Conservation (phyloP, 2,797 vertebrate species). For the Centropyge bicolor region DNA sequence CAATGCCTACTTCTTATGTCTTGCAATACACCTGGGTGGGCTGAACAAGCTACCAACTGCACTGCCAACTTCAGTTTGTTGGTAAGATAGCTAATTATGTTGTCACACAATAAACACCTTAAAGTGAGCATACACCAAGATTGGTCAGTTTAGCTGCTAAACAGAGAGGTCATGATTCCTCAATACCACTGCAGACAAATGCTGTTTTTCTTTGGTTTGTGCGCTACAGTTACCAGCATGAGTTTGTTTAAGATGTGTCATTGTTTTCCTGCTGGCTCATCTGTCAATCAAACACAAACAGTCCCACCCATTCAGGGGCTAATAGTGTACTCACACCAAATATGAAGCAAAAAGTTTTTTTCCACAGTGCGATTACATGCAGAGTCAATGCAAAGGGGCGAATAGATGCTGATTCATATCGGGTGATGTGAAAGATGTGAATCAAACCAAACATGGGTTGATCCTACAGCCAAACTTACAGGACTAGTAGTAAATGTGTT, state of each 20-base stretch:
- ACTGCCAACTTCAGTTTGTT: background rate
- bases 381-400: too few species aligned
- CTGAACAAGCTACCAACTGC: background rate
- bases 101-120: background rate
- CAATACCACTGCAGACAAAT: background rate
- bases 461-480: too few species aligned
- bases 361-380: too few species aligned
- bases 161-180: background rate
- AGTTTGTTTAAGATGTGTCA: background rate
- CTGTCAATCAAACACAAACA: background rate
- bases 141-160: background rate
- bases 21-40: background rate
- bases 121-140: background rate
- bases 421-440: too few species aligned
- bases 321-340: too few species aligned
- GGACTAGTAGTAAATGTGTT: too few species aligned
- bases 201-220: background rate
- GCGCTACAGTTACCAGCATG: background rate
- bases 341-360: too few species aligned
- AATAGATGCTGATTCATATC: too few species aligned
- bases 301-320: background rate
- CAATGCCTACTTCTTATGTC: conserved; percentile 8
- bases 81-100: background rate
- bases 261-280: background rate
- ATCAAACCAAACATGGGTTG: too few species aligned